Evolutionary conservation across 2,888 invertebrate species (phyloP).

Genomic region (Latheticus oryzae): DNA sequence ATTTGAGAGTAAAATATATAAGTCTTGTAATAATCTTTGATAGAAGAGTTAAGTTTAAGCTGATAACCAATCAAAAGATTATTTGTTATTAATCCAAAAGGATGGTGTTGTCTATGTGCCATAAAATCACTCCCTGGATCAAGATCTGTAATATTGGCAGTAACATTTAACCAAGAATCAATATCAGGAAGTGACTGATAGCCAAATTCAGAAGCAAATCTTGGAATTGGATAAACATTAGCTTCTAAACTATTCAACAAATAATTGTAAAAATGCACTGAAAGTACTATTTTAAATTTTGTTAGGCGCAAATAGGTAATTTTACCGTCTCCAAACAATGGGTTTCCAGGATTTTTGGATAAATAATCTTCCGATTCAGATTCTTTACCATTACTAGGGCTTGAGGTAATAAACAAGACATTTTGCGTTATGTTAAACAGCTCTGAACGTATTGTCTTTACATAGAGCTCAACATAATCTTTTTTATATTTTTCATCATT

Average conservation of each 20-base stretch:
- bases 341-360: conserved; percentile 80
- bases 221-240: conserved; percentile 79
- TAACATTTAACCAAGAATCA: conserved; percentile 73
- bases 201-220: conserved; percentile 97
- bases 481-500: conserved; percentile 60
- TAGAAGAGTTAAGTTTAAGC: conserved; percentile 70
- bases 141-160: conserved; percentile 68
- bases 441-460: conserved; percentile 77
- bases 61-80: conserved; percentile 72
- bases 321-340: conserved; percentile 86
- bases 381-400: conserved; percentile 88
- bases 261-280: conserved; percentile 93
- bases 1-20: conserved; percentile 90
- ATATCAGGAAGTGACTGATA: conserved; percentile 89
- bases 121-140: conserved; percentile 71
- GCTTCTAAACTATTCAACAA: conserved; percentile 83
- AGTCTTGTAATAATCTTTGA: conserved; percentile 72
- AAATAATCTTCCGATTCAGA: conserved; percentile 82
- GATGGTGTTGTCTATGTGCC: conserved; percentile 88
- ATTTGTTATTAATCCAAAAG: conserved; percentile 76
- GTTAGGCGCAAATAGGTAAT: too few species aligned
- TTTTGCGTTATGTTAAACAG: conserved; percentile 74
- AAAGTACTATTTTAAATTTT: conserved; percentile 48
- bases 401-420: conserved; percentile 81
- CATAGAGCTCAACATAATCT: conserved; percentile 88